Evolutionary conservation across 2,888 invertebrate species (phyloP).

Genomic region (Eudemis profundana): DNA sequence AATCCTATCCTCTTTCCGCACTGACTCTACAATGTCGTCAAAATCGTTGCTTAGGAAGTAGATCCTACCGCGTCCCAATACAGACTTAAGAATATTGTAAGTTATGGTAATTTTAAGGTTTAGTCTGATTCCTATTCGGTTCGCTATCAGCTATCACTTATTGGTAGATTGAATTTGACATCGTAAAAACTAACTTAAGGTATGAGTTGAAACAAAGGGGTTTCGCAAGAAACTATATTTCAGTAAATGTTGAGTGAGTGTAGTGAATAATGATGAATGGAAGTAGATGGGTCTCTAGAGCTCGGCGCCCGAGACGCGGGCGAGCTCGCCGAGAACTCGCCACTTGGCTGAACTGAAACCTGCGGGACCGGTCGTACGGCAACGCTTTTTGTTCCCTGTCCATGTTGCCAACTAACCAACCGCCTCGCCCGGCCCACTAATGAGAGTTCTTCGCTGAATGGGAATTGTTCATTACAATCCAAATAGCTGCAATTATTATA

Average conservation of each 20-base stretch:
- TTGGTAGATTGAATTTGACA: background rate
- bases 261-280: constrained; percentile 56
- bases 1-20: too few relatives aligned
- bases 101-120: background rate
- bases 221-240: constrained; percentile 28
- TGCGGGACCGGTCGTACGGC: constrained; percentile 70
- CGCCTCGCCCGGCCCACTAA: constrained; percentile 51
- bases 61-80: background rate
- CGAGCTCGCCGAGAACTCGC: constrained; percentile 48
- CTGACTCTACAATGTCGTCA: too few relatives aligned
- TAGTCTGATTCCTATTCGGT: background rate
- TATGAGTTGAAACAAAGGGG: constrained; percentile 10
- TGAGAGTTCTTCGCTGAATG: constrained; percentile 54
- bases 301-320: constrained; percentile 35
- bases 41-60: background rate
- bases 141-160: background rate
- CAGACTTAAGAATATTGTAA: background rate
- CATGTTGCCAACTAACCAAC: constrained; percentile 48
- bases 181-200: background rate
- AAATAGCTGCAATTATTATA: constrained; percentile 47
- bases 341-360: constrained; percentile 59
- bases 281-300: constrained; percentile 53
- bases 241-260: constrained; percentile 36
- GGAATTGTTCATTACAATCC: constrained; percentile 52
- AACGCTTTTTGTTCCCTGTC: constrained; percentile 66